Base-by-base conservation (phyloP, 2,113 vertebrate species). In the Pseudorhombus dupliciocellatus region DNA sequence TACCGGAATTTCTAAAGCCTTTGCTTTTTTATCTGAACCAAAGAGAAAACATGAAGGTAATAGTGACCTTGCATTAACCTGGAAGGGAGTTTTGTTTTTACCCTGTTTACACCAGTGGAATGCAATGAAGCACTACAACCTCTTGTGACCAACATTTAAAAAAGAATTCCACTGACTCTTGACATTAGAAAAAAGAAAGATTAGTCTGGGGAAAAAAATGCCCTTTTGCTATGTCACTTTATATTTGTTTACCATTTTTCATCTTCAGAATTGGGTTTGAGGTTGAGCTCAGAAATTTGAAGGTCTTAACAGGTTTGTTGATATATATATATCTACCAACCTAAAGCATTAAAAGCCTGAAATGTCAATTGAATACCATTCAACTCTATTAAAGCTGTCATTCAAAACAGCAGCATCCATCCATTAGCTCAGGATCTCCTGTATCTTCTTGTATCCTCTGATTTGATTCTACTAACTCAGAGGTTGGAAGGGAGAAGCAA, bases 401-500 rank as follows among this genome's bases (percentile, higher is more conserved):
- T 46, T 46, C 42, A 46, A 37, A 37, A 12, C 7, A 37, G 34
- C 9, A 12, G 34, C 34, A 11, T 37, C 34, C 34, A 37, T 37
- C 30, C 26, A 34, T n/a, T n/a, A 34, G 22, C 42, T 28, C 69
- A 12, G 28, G 34, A 56, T 69, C 73, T 79, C 57, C 57, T 51
- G 68, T 73, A 2, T 8, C 73, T 46, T 84, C 44, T 73, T 51
- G 68, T 73, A 2, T 8, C 73, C 50, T 84, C 44, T 73, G 73
- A 80, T 84, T 85, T 28, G 37, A 80, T 82, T 85, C 78, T 73
- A 67, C 74, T 86, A 77, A 80, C 84, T 86, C 78, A 40, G 59
- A 75, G 80, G 81, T 84, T 75, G 64, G 31, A 75, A 66, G 77
- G 71, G 73, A 80, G 73, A 73, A 81, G 81, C 86, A 87, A 90